Conservation (phyloP, 2,888 invertebrate genomes). For the Sycophila texana region DNA sequence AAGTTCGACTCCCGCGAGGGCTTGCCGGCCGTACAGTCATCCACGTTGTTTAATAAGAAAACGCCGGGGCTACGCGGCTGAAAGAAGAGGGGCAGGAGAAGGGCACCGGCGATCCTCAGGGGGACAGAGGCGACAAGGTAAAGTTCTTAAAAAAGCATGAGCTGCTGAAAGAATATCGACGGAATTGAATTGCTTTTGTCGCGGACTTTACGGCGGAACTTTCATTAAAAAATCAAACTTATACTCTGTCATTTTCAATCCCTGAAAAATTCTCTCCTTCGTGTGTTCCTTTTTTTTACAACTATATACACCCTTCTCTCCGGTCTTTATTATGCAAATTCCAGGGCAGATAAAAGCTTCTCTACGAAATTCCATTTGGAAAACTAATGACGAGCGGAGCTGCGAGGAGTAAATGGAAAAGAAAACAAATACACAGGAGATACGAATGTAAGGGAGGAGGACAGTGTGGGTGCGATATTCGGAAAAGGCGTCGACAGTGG, state of each 20-base stretch:
- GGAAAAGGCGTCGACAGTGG: not conserved
- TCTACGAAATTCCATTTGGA: not conserved
- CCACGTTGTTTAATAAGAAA: conserved; percentile 69
- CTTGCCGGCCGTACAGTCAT: conserved; percentile 3
- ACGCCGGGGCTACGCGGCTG: conserved; percentile 20
- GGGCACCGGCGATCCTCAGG: conserved; percentile 15
- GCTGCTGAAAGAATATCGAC: conserved; percentile 47
- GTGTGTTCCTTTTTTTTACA: conserved; percentile 34
- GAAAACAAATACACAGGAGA: conserved; percentile 4
- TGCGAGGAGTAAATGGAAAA: conserved; percentile 14
- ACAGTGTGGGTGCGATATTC: not conserved
- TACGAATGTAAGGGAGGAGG: not conserved
- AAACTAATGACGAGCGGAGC: conserved; percentile 2
- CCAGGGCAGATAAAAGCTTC: conserved; percentile 6
- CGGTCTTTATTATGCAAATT: conserved; percentile 25
- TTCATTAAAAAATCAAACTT: conserved; percentile 26
- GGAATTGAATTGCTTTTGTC: conserved; percentile 52
- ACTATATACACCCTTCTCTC: conserved; percentile 3
- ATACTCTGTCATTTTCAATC: not conserved
- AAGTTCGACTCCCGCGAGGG: conserved; percentile 70
- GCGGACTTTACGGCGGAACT: conserved; percentile 14
- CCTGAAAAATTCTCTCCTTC: not conserved
- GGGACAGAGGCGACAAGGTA: conserved; percentile 36
- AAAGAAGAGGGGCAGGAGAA: not conserved
- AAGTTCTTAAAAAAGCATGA: conserved; percentile 50